A percentile compares a stretch with the other conserved stretches of the same genome.
These are phyloP conservation scores for Dipodomys spectabilis DNA, from an alignment of 2,113 vertebrate species.

Conservation along the genomic window DNA sequence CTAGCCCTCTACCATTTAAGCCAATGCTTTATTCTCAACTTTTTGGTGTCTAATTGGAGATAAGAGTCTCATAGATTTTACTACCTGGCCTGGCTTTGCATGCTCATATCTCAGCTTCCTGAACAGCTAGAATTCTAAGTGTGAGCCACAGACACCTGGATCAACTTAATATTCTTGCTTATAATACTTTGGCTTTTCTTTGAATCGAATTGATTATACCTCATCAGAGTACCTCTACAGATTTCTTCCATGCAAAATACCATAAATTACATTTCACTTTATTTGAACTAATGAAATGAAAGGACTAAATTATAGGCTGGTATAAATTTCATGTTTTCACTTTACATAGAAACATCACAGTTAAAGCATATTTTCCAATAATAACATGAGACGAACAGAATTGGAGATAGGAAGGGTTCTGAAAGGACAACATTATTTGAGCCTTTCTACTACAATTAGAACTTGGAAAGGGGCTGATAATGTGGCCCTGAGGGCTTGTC, in stretches of 20 bases:
- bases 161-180: not conserved
- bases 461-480: no score
- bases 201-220: not conserved
- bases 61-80: no score
- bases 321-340: slow-evolving; percentile 28
- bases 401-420: not conserved
- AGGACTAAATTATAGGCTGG: slow-evolving; percentile 51
- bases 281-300: slow-evolving; percentile 32
- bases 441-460: no score
- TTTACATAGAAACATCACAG: slow-evolving; percentile 49
- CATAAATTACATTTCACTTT: slow-evolving; percentile 8
- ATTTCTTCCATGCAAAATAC: slow-evolving; percentile 37
- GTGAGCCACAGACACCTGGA: no score
- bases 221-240: slow-evolving; percentile 33
- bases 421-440: not conserved
- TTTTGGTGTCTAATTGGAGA: no score
- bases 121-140: no score
- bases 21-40: no score
- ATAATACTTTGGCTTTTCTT: slow-evolving; percentile 41
- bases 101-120: no score
- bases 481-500: no score
- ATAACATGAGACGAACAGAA: not conserved
- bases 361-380: slow-evolving; percentile 21
- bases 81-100: no score
- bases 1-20: no score